Evolutionary conservation across 2,888 invertebrate species (phyloP), one percentile per base, ranked within the genome.

Genomic region (Dasysyrphus albostriatus): DNA sequence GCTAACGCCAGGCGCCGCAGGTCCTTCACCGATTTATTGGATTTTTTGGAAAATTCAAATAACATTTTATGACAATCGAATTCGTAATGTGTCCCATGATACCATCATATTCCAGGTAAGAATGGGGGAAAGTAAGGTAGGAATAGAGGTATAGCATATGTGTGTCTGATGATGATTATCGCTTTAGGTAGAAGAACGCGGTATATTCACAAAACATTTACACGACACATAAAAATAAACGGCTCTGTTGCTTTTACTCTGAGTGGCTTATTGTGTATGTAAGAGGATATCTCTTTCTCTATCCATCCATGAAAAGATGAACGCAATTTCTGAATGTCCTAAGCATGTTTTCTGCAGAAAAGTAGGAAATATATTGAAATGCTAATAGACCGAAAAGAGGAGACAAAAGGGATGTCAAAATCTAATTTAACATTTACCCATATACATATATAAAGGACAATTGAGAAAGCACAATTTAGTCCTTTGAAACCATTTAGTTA

Each of bases 191-290:
- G 73, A 70, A n/a, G 77, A 65, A 67, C 34, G 34, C 81, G 76
- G 76, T 85, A 77, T 77, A 85, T 85, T 85, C 77, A 69, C 74
- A 78, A 85, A 85, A 70, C 82, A 85, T 85, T 85, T 82, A 85
- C 67, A 85, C 77, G 73, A 85, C 81, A 82, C 82, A 85, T 85
- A 85, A 85, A 85, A 85, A 74, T 74, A 85, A 85, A 85, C 81
- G 81, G 78, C 77, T 82, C 85, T 85, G 85, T 85, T 85, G 85
- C 81, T 82, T 51, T 69, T 14, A 49, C 67, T 58, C 47, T 75
- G 67, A 58, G 59, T 69, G 32, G 76, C 54, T 63, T 59, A 51
- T 77, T 16, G 29, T 32, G 19, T 10, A 10, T 14, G 19, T 24
- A 8, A 12, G 32, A 32, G 16, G 12, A 32, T 16, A 0, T 49